Percentiles rank a stretch among this genome's conserved stretches.
phyloP scores from a whole-genome alignment of 2,797 vertebrate species.

The Amazona ochrocephala region DNA sequence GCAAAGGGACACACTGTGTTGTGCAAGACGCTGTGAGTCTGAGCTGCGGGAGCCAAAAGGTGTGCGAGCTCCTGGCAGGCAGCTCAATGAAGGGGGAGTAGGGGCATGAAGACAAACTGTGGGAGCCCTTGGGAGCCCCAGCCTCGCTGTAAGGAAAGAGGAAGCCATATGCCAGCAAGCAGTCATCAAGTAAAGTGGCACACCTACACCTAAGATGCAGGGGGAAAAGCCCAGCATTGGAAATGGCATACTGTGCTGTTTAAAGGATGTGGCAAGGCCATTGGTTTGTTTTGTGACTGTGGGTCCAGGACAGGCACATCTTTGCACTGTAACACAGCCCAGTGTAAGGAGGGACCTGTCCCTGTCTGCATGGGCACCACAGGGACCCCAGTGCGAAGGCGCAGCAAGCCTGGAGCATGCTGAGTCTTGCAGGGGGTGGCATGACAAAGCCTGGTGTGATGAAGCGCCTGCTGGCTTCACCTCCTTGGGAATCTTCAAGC shows the following conservation, averaged over 20 bases:
- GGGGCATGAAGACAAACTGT: not conserved
- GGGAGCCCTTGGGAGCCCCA: fast-evolving
- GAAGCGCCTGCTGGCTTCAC: not conserved
- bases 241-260: fast-evolving
- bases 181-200: not conserved
- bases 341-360: fast-evolving
- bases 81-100: not conserved
- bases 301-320: not conserved
- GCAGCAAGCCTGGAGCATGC: fast-evolving
- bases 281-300: fast-evolving
- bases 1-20: not conserved
- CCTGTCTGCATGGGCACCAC: fast-evolving
- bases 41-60: not conserved
- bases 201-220: not conserved
- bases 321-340: fast-evolving
- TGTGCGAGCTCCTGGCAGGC: fast-evolving
- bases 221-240: not conserved
- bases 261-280: not conserved
- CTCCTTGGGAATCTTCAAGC: not conserved
- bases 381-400: fast-evolving
- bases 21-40: fast-evolving
- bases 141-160: not conserved
- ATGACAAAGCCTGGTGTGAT: fast-evolving
- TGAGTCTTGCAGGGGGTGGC: not conserved
- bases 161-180: not conserved